Conservation (phyloP, 2,797 vertebrate species). For the Morelia viridis region DNA sequence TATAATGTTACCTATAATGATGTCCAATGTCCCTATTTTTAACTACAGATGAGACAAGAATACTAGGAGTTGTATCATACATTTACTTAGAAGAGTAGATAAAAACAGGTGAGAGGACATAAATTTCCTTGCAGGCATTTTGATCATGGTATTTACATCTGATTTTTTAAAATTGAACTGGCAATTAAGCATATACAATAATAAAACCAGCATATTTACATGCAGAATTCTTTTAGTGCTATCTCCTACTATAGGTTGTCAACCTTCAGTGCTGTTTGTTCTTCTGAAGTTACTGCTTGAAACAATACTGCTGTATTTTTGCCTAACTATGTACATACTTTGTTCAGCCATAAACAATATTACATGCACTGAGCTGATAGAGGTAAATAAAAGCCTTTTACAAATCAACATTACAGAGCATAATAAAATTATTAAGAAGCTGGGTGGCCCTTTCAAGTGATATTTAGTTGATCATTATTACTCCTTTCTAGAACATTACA, state of each 20-base stretch:
- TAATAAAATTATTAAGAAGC: background rate
- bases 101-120: background rate
- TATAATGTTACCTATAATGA: background rate
- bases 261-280: background rate
- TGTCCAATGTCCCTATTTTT: background rate
- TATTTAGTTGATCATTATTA: background rate
- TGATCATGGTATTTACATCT: background rate
- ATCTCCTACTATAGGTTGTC: background rate
- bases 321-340: background rate
- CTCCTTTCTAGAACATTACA: background rate
- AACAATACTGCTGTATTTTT: background rate
- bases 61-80: too few relatives aligned
- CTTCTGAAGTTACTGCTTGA: background rate
- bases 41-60: background rate
- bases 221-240: background rate
- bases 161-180: background rate
- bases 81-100: background rate
- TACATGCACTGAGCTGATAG: background rate
- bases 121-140: background rate
- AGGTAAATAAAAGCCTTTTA: background rate
- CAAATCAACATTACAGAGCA: background rate
- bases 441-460: background rate
- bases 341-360: background rate
- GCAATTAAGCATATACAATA: background rate
- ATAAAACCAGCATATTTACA: background rate